Conservation (phyloP, 1,140 invertebrate species). For the Aricia agestis region DNA sequence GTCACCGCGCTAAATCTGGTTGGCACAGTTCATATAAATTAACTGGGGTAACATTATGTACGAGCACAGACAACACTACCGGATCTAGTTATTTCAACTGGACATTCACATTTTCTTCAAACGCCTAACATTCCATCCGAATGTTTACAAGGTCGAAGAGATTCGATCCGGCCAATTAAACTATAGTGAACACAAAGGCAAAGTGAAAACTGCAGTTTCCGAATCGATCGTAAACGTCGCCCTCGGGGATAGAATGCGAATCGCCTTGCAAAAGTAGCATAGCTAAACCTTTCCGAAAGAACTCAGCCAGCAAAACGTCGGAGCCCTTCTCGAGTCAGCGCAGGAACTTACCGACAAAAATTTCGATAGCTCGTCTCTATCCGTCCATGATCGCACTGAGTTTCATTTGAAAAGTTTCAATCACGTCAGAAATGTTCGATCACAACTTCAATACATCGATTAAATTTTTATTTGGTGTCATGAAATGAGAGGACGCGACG, state of each 20-base stretch:
- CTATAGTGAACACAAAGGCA: background rate
- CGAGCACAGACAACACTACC: conserved; percentile 26
- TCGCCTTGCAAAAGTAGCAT: conserved; percentile 47
- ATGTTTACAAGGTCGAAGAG: conserved; percentile 38
- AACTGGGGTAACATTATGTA: conserved; percentile 15
- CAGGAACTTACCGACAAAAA: conserved; percentile 44
- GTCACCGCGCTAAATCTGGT: background rate
- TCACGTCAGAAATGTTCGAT: conserved; percentile 49
- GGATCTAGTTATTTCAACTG: conserved; percentile 34
- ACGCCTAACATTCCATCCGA: conserved; percentile 37
- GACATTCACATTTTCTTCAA: conserved; percentile 41
- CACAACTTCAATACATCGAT: conserved; percentile 43
- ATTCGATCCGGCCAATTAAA: conserved; percentile 33
- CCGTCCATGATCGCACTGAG: conserved; percentile 44
- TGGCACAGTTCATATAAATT: conserved; percentile 14
- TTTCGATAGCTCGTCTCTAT: conserved; percentile 34
- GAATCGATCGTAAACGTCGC: conserved; percentile 11
- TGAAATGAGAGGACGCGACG: conserved; percentile 29
- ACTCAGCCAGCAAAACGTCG: conserved; percentile 36
- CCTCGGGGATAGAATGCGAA: conserved; percentile 36
- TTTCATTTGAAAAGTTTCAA: conserved; percentile 37
- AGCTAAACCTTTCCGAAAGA: conserved; percentile 52
- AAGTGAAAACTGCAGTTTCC: conserved; percentile 17
- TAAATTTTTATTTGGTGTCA: conserved; percentile 39
- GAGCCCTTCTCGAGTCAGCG: conserved; percentile 39